These are phyloP conservation scores for Hyposoter dolosus DNA, from an alignment of 2,888 invertebrate species.

Conservation along the genomic window DNA sequence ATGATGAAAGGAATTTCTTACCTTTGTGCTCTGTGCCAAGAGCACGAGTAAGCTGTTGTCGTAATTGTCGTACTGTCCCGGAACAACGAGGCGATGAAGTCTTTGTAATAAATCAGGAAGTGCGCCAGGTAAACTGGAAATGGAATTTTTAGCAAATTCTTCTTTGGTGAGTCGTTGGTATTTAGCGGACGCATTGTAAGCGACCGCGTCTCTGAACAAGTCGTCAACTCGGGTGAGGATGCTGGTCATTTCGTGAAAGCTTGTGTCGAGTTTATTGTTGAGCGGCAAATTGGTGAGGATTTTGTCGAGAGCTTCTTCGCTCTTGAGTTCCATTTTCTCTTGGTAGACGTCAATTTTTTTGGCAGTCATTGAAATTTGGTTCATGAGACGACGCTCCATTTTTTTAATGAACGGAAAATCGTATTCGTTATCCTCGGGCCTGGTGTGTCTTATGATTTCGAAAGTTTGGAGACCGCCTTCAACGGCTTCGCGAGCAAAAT, in stretches of 20 bases:
- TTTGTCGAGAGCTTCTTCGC: conserved; percentile 67
- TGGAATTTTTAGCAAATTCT: conserved; percentile 90
- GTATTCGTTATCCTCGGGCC: conserved; percentile 84
- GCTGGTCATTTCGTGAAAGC: conserved; percentile 51
- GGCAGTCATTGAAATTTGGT: conserved; percentile 75
- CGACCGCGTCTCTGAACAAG: conserved; percentile 87
- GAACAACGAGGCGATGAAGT: conserved; percentile 88
- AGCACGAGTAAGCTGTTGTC: conserved; percentile 85
- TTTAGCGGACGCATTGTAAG: conserved; percentile 86
- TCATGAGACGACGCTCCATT: conserved; percentile 85
- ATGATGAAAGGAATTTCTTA: conserved; percentile 53
- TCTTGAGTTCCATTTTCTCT: conserved; percentile 69
- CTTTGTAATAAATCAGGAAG: conserved; percentile 89
- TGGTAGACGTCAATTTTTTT: conserved; percentile 76
- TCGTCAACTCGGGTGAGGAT: conserved; percentile 87
- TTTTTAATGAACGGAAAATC: conserved; percentile 88
- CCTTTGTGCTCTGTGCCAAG: conserved; percentile 76
- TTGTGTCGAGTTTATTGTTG: conserved; percentile 86
- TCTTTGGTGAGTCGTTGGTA: conserved; percentile 89
- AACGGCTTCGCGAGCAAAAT: conserved; percentile 75
- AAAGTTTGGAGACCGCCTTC: conserved; percentile 76
- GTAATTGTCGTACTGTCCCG: conserved; percentile 84
- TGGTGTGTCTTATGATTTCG: conserved; percentile 71
- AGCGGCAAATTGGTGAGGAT: conserved; percentile 83
- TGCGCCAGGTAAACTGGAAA: conserved; percentile 89